Base-by-base conservation (phyloP, 2,113 vertebrate genomes). In the Cettia cetti region DNA sequence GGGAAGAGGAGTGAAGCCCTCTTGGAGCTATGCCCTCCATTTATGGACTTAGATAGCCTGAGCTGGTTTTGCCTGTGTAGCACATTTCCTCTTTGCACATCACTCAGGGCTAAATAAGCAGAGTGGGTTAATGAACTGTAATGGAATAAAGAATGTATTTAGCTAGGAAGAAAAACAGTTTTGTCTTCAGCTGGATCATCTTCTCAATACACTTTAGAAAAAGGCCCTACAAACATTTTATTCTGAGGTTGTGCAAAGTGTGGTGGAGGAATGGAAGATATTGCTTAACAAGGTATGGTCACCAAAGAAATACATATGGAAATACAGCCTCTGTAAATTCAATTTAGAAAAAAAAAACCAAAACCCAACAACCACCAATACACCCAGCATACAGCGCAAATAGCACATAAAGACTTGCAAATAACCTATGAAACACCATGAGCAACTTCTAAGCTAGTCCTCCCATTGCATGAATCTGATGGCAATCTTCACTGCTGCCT, bases 331-430 rank as follows among this genome's bases (percentile, higher is more conserved):
- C 15, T 44, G 13, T 18, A 82, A 68, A 82, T n/a, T 10, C n/a
- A 63, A 44, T 4, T 2, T 19, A 35, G 8, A 20, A 2, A 24
- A 42, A 57, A 4, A 9, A 31, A 61, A 6, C 7, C 14, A 1
- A 5, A n/a, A 22, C 6, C 8, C 7, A 50, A 45, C 19, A 61
- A 6, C 3, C 5, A 33, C 5, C 1, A 11, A 8, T 49, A 11
- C 12, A 44, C 4, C 20, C 2, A 68, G 7, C 6, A 33, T 15
- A 37, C 2, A 23, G 27, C 72, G 69, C 2, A 69, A 60, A 44
- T 7, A 75, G 4, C 3, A 54, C 35, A 59, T 14, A 59, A 70
- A 84, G 2, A 2, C 52, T 60, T 84, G 22, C 13, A 75, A 89
- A 68, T 56, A 75, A 6, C 8, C 37, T 52, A 20, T 40, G 10